Conservation (phyloP, 1,140 invertebrate genomes). For the Diachasma alloeum region DNA sequence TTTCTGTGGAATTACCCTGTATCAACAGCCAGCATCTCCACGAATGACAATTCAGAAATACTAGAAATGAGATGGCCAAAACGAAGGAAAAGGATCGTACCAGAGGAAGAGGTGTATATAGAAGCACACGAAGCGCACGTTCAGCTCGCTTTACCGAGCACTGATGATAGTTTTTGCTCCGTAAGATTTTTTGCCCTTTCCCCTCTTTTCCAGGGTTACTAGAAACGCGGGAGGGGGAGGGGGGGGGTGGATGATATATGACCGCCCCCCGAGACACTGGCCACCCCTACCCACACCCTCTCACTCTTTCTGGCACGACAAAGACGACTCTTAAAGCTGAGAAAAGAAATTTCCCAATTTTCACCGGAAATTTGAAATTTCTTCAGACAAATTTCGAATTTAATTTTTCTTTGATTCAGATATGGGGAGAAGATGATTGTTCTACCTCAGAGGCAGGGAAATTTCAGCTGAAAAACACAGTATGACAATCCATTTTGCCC, state of each 20-base stretch:
- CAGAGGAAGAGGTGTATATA: slow-evolving; percentile 34
- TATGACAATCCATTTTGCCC: too few species aligned
- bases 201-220: slow-evolving; percentile 40
- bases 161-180: slow-evolving; percentile 64
- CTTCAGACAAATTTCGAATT: background rate
- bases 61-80: slow-evolving; percentile 19
- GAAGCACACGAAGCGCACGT: slow-evolving; percentile 31
- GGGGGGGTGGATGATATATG: slow-evolving; percentile 63
- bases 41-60: background rate
- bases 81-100: slow-evolving; percentile 35
- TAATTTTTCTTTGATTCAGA: background rate
- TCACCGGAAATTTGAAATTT: background rate
- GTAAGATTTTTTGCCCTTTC: slow-evolving; percentile 62
- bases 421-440: too few species aligned
- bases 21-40: background rate
- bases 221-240: background rate
- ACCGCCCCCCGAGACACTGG: slow-evolving; percentile 63
- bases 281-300: slow-evolving; percentile 48
- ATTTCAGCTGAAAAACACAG: too few species aligned
- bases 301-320: slow-evolving; percentile 27
- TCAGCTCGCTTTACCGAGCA: slow-evolving; percentile 61
- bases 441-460: too few species aligned
- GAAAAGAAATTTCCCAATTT: slow-evolving; percentile 13
- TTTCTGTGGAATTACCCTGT: too few species aligned
- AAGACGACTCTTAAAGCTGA: slow-evolving; percentile 32